phyloP scores from a whole-genome alignment of 2,113 vertebrate species.

The Anoplopoma fimbria region DNA sequence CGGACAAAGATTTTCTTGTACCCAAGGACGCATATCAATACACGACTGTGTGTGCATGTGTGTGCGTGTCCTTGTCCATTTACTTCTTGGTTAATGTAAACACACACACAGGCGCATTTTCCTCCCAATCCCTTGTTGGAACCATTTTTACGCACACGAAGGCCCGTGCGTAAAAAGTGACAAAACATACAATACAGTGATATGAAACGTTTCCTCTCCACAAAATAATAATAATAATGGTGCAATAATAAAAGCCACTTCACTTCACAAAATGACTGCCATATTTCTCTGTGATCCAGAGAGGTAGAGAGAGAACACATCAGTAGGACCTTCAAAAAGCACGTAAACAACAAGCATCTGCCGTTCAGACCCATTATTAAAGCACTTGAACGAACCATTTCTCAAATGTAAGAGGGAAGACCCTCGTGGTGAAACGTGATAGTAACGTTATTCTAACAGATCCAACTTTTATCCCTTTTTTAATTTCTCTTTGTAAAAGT shows the following conservation, averaged over 20 bases:
- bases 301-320: not conserved
- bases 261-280: not conserved
- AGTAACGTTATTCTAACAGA: no score
- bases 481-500: not conserved
- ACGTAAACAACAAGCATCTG: slow-evolving; percentile 5
- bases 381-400: not conserved
- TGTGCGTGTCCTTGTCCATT: slow-evolving; percentile 20
- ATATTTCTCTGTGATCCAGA: not conserved
- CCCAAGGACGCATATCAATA: slow-evolving; percentile 63
- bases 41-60: slow-evolving; percentile 39
- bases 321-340: slow-evolving; percentile 17
- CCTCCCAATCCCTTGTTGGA: not conserved
- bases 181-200: not conserved
- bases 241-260: slow-evolving; percentile 11
- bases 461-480: not conserved
- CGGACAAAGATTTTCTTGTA: slow-evolving; percentile 74
- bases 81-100: slow-evolving; percentile 6
- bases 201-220: not conserved
- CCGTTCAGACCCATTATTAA: not conserved
- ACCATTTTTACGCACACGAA: slow-evolving; percentile 36
- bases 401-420: not conserved
- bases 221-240: not conserved
- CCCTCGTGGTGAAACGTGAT: not conserved
- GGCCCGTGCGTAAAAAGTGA: slow-evolving; percentile 48
- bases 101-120: not conserved